Base-by-base conservation (phyloP, 2,888 invertebrate genomes). In the Hypomecis punctinalis region DNA sequence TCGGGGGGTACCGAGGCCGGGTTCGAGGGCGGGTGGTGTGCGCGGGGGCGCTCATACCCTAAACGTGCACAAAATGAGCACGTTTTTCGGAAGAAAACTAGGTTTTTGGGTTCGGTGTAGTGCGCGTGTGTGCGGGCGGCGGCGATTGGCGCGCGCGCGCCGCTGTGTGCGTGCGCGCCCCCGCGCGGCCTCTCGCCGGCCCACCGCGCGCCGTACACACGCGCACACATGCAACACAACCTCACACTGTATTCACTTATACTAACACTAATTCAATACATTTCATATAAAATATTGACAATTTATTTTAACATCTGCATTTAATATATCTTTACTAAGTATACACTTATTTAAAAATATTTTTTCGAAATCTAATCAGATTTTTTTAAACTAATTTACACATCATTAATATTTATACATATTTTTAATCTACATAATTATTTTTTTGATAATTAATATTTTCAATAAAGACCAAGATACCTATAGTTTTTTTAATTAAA, bases 11-110 rank as follows among this genome's bases (percentile, higher is more conserved):
- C 67, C 63, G 58, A 70, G 70, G 61, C 57, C 63, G 37, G 68
- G 61, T 69, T 54, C 56, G 68, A 65, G 69, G 65, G 76, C 72
- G 65, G 80, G 73, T 73, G 70, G 68, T 51, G 54, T 90, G 91
- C 90, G 91, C 91, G 87, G 77, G 85, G 82, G 73, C 72, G 72
- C 63, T 64, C 76, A 77, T 73, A 77, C 80, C 81, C 80, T 89
- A 87, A 92, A 91, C 79, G 69, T 87, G 77, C 83, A 86, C 83
- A 90, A 86, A 90, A 90, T 84, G 73, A 76, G 74, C 72, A 72
- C 74, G 79, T 81, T 87, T 87, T 84, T 84, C 75, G 76, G 81
- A 79, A 82, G 82, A 84, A 84, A 83, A 83, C 78, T 79, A 77
- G 76, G 85, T 85, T 83, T 84, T 83, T 82, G 83, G 78, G 77